Percentiles rank a stretch among this genome's conserved stretches.
phyloP scores from a whole-genome alignment of 2,888 invertebrate species.

The Blastobasis adustella region DNA sequence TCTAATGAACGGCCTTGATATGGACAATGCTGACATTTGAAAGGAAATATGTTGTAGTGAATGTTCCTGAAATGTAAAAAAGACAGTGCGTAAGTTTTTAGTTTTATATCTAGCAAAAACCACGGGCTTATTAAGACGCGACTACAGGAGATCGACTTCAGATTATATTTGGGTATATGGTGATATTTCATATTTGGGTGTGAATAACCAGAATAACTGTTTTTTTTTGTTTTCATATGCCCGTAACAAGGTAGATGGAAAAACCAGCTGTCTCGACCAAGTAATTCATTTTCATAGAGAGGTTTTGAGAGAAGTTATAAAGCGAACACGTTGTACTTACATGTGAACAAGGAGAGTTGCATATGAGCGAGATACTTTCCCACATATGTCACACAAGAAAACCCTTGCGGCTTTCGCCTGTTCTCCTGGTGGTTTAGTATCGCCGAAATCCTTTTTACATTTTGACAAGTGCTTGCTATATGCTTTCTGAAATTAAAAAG shows the following conservation, averaged over 20 bases:
- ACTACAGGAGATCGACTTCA: too few relatives aligned
- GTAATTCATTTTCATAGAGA: too few relatives aligned
- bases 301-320: too few relatives aligned
- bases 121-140: too few relatives aligned
- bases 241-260: too few relatives aligned
- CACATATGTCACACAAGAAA: constrained; percentile 62
- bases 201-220: too few relatives aligned
- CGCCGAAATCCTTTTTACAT: constrained; percentile 23
- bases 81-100: neutral
- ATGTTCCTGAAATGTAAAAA: constrained; percentile 28
- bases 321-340: constrained; percentile 30
- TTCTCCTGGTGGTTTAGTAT: constrained; percentile 21
- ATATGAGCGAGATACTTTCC: constrained; percentile 52
- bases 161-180: too few relatives aligned
- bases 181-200: too few relatives aligned
- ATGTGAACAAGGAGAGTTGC: constrained; percentile 55
- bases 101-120: too few relatives aligned
- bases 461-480: constrained; percentile 41
- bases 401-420: constrained; percentile 26
- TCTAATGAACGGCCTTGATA: constrained; percentile 61
- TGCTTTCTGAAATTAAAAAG: constrained; percentile 29
- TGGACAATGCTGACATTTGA: constrained; percentile 57
- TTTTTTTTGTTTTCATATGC: too few relatives aligned
- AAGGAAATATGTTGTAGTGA: constrained; percentile 59
- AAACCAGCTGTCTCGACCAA: too few relatives aligned